Evolutionary conservation across 2,888 invertebrate species (phyloP), one percentile per base, ranked within the genome.

Genomic region (Coleophora flavipennella): DNA sequence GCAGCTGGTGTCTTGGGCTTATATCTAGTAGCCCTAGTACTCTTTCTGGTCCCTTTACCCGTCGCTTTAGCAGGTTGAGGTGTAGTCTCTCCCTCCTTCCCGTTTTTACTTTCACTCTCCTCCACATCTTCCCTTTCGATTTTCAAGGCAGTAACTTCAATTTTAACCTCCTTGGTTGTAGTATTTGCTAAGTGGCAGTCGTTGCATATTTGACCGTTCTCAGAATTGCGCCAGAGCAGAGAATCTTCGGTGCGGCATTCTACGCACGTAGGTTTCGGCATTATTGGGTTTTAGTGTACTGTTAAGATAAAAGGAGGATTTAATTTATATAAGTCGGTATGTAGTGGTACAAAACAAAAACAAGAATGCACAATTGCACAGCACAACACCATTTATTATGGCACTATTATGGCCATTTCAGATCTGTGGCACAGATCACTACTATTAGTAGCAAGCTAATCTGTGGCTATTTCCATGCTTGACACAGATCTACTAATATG

Each of bases 141-240:
- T 61, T 64, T 79, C 57, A 49, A 47, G 11, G 55, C 52, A 13
- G 44, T 53, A 41, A 52, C 48, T 44, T 62, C 68, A 2, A 67
- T 54, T 46, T 79, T 84, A 1, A 56, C 47, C 29, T 79, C 76
- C 46, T 71, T 75, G 34, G 55, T 58, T 8, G 62, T 61, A 9
- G 68, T 62, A 51, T 76, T 77, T 1, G 88, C 43, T 35, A 89
- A 86, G 45, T 90, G 87, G 62, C 94, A 94, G 38, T 90, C 87
- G 59, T 92, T 90, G 60, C 94, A 95, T 46, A 93, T 86, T 62
- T 91, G 91, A 0, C 92, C 93, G 55, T 88, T 87, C 44, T 91
- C 91, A 1, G 90, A 87, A 45, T 88, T 90, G 14, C 92, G 90
- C 94, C 94, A 95, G 43, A 94, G 80, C 9, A 90, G 76, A 1